Percentiles rank a stretch among this genome's conserved stretches.
Conservation (phyloP, 1,140 invertebrate genomes). For the Pseudomyrmex flavicornis region DNA sequence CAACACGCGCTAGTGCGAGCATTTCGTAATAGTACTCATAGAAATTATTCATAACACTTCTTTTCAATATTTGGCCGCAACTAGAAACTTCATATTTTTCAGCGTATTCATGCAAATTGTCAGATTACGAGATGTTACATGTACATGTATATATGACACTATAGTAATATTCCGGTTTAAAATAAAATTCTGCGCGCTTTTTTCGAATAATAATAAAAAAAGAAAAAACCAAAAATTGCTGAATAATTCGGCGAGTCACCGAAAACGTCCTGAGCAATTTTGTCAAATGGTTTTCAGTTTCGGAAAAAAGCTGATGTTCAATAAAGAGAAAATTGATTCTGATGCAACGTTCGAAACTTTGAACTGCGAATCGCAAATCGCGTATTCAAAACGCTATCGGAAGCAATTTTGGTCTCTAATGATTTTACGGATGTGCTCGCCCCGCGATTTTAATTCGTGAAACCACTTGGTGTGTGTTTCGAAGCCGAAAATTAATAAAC, state of each 20-base stretch:
- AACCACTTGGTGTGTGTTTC: neutral
- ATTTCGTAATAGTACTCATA: neutral
- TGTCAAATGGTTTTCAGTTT: too few relatives aligned
- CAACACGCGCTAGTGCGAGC: neutral
- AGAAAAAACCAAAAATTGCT: too few relatives aligned
- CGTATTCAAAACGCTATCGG: neutral
- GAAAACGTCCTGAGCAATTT: too few relatives aligned
- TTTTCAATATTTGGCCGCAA: neutral
- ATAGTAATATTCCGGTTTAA: too few relatives aligned
- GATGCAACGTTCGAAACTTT: neutral
- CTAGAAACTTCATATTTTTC: too few relatives aligned
- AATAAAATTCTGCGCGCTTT: too few relatives aligned
- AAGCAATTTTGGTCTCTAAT: constrained; percentile 12
- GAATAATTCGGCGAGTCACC: too few relatives aligned
- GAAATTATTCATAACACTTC: constrained; percentile 20
- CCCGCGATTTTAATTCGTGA: neutral
- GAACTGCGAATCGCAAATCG: neutral
- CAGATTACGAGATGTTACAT: too few relatives aligned
- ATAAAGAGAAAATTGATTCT: neutral
- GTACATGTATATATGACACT: too few relatives aligned
- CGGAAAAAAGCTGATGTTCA: neutral
- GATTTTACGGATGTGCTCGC: constrained; percentile 18
- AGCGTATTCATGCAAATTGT: too few relatives aligned
- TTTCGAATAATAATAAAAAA: too few relatives aligned
- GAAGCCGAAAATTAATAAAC: constrained; percentile 48